These are phyloP conservation scores for Tortricodes alternella DNA, from an alignment of 2,888 invertebrate species.

Conservation along the genomic window DNA sequence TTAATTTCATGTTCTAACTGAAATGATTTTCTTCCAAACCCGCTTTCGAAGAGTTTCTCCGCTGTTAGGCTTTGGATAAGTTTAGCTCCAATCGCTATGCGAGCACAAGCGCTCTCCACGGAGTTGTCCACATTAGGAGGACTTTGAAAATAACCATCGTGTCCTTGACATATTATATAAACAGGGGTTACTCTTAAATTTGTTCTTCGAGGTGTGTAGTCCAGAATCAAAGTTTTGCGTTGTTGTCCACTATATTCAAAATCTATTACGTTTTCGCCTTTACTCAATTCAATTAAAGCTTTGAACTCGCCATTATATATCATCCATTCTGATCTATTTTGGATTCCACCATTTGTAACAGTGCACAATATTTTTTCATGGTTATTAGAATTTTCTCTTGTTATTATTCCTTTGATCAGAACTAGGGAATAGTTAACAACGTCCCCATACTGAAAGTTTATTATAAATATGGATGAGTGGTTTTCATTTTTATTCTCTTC, in stretches of 20 bases:
- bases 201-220: slow-evolving; percentile 82
- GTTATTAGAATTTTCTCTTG: slow-evolving; percentile 67
- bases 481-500: slow-evolving; percentile 73
- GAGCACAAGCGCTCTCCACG: slow-evolving; percentile 87
- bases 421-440: slow-evolving; percentile 83
- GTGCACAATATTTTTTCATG: slow-evolving; percentile 70
- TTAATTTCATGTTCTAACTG: slow-evolving; percentile 86
- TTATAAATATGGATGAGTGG: slow-evolving; percentile 74
- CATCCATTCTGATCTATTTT: slow-evolving; percentile 81
- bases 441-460: slow-evolving; percentile 85
- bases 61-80: slow-evolving; percentile 93
- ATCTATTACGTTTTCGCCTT: slow-evolving; percentile 85
- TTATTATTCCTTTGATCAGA: slow-evolving; percentile 83
- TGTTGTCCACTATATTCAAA: slow-evolving; percentile 81
- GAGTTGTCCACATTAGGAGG: slow-evolving; percentile 85
- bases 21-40: slow-evolving; percentile 91
- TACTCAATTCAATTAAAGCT: slow-evolving; percentile 84
- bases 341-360: slow-evolving; percentile 64
- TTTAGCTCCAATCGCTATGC: slow-evolving; percentile 89
- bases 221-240: slow-evolving; percentile 71
- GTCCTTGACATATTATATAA: slow-evolving; percentile 91
- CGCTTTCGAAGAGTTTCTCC: slow-evolving; percentile 92
- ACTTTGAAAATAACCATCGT: slow-evolving; percentile 90
- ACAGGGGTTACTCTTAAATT: slow-evolving; percentile 88
- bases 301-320: slow-evolving; percentile 87